A percentile compares a stretch with the other conserved stretches of the same genome.
Evolutionary conservation across 2,797 vertebrate species (phyloP).

Genomic region (Gymnothorax reevesii): DNA sequence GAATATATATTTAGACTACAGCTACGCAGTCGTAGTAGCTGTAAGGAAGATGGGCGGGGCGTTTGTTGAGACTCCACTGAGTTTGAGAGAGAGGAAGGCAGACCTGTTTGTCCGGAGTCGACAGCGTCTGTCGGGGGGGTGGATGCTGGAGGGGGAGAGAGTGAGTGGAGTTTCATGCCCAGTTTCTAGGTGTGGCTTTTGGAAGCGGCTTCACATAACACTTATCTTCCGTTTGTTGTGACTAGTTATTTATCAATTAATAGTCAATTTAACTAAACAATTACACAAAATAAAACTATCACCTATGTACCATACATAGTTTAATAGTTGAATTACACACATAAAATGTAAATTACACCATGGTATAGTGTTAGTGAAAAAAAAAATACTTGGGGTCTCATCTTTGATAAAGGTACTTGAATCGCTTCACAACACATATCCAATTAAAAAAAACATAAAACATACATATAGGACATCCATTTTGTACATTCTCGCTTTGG

Average conservation of each 20-base stretch:
- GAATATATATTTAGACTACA: background rate
- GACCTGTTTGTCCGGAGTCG: slow-evolving; percentile 14
- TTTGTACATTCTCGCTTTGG: too few species aligned
- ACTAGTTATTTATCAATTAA: background rate
- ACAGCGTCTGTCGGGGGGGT: background rate
- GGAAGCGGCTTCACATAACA: slow-evolving; percentile 13
- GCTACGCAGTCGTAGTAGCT: background rate
- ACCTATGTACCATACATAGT: too few species aligned
- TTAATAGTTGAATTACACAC: too few species aligned
- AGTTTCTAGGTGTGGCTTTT: slow-evolving; percentile 71
- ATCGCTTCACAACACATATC: too few species aligned
- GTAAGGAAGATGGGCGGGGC: background rate
- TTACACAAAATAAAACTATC: too few species aligned
- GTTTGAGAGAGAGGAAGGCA: background rate
- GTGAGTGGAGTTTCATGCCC: slow-evolving; percentile 49
- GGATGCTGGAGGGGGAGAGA: background rate
- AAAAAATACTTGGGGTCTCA: too few species aligned
- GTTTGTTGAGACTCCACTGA: background rate
- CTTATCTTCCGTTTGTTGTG: background rate
- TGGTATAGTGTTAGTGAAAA: too few species aligned
- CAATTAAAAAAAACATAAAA: background rate
- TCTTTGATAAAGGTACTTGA: too few species aligned
- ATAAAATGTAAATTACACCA: too few species aligned
- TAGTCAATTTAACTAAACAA: background rate
- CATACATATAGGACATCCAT: background rate